Evolutionary conservation across 1,140 invertebrate genomes (phyloP).

Genomic region (Leptinotarsa defecta): DNA sequence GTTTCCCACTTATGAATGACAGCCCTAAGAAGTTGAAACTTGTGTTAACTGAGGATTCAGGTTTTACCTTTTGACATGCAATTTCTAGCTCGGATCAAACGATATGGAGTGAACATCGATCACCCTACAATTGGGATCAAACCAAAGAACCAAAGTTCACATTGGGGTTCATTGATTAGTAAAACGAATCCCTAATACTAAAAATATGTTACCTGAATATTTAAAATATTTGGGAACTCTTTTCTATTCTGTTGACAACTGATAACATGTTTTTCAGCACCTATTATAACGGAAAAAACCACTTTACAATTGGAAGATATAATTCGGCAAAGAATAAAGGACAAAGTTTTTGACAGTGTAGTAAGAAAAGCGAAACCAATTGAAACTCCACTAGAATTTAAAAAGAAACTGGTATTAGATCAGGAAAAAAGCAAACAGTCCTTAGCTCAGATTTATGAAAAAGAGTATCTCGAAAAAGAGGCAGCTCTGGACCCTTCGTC

Average conservation of each 20-base stretch:
- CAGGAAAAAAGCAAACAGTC: constrained; percentile 96
- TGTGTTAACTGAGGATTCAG: too few relatives aligned
- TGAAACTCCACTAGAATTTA: constrained; percentile 83
- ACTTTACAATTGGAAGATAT: constrained; percentile 88
- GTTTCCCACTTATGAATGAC: too few relatives aligned
- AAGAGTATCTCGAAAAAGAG: constrained; percentile 86
- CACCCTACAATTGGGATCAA: too few relatives aligned
- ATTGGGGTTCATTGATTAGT: too few relatives aligned
- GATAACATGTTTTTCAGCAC: constrained; percentile 60
- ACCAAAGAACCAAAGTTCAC: too few relatives aligned
- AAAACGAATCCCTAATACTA: not conserved
- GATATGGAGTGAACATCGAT: too few relatives aligned
- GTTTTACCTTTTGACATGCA: too few relatives aligned
- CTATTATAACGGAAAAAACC: constrained; percentile 89
- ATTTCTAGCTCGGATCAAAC: too few relatives aligned
- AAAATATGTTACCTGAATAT: not conserved
- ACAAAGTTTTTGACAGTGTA: constrained; percentile 95
- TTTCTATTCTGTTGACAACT: not conserved
- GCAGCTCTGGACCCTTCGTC: constrained; percentile 67
- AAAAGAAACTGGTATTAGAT: constrained; percentile 88
- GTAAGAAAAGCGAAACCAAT: constrained; percentile 86
- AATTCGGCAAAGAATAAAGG: constrained; percentile 89
- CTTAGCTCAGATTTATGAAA: constrained; percentile 93
- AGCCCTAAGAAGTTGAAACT: too few relatives aligned
- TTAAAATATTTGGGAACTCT: not conserved